Evolutionary conservation across 2,888 invertebrate species (phyloP), one percentile per base, ranked within the genome.

Genomic region (Thymelicus acteon): DNA sequence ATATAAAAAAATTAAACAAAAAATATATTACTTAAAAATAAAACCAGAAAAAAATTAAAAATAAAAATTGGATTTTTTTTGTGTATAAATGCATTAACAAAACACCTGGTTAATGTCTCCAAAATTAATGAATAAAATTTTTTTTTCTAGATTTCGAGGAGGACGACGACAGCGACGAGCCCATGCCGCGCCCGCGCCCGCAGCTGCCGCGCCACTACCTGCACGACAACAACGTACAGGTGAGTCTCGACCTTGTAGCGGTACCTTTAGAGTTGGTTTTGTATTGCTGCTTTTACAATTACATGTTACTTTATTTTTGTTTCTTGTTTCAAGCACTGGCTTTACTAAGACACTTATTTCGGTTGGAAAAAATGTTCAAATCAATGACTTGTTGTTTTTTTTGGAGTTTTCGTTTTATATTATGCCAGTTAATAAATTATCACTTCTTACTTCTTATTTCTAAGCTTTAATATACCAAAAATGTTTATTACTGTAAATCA

Each of bases 71-170:
- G 1, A 2, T 31, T 3, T 31, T 31, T 31, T 3, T 31, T 31
- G 31, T 31, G 5, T 31, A 5, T 31, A 3, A 1, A n/a, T 19
- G 31, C 31, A 24, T 24, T 24, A 24, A 24, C 24, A 31, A 31
- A 31, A 5, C 5, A 31, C 31, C 5, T 31, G 31, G 31, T 31
- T 31, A 31, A 31, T 31, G 31, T 5, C 31, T 31, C 31, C 31
- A 31, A 31, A 31, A 7, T 10, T 40, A 40, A 40, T 1, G n/a
- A 40, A 44, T 44, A n/a, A 6, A 48, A 13, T 24, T n/a, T 37
- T n/a, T 48, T 47, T 12, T 61, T 57, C 0, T 86, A 96, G 96
- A 96, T 92, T 96, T 96, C 84, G 96, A 96, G 82, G 96, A 96
- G 77, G 96, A 96, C 74, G 96, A 96, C 54, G 96, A 96, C 78